Evolutionary conservation across 2,113 vertebrate genomes (phyloP), one percentile per base, ranked within the genome.

Genomic region (Spheniscus mendiculus): DNA sequence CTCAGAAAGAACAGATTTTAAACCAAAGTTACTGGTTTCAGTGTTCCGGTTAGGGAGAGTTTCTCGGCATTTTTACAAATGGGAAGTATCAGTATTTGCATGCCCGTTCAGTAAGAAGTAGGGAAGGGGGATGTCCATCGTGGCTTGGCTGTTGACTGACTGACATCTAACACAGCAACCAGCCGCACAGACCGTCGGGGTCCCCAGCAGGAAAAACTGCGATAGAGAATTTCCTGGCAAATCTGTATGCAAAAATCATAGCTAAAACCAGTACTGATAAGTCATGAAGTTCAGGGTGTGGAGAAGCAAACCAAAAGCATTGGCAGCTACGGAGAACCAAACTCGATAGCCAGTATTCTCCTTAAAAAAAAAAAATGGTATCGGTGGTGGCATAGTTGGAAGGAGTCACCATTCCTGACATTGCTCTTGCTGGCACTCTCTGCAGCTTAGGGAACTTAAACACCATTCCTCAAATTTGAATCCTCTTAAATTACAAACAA

Each of bases 101-200:
- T 0, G 1, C 4, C 61, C 18, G 3, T 27, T 61, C 30, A 3
- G 1, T 5, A 13, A 36, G 72, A 80, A 55, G 19, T 0, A 1
- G 2, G 29, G 72, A 71, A 58, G n/a, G 29, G 13, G 15, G 10
- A 55, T 20, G 27, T 13, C 15, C 38, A 20, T 4, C 0, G 1
- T 3, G 34, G 23, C 26, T 19, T 25, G 34, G 42, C 52, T 49
- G 83, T 21, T n/a, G 66, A 30, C 47, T 22, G 6, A 20, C 34
- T 49, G 83, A 25, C 30, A 6, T 3, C 32, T 32, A 4, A 42
- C 21, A 11, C 70, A 53, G 63, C 18, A 30, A 18, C 12, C n/a
- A 20, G 65, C 21, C 1, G 2, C n/a, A 22, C 11, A 14, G 32
- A 11, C 36, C 5, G 0, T 11, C 1, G 0, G 26, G 27, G 34